A percentile compares a stretch with the other conserved stretches of the same genome.
Conservation (phyloP, 1,140 invertebrate species). For the Forficula auricularia region DNA sequence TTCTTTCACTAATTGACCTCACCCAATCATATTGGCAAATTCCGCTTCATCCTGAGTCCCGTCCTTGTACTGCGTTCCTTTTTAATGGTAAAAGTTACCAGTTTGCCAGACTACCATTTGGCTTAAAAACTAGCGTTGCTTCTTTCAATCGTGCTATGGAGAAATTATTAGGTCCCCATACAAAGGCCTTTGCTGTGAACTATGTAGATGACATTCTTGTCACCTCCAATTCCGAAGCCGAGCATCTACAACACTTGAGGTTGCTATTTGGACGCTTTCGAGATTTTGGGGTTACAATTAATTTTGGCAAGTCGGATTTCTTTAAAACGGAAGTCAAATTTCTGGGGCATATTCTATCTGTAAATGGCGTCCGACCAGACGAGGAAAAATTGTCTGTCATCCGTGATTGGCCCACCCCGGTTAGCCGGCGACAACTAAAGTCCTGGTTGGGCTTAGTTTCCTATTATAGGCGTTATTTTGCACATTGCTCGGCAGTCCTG, state of each 20-base stretch:
- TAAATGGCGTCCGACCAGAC: slow-evolving; percentile 16
- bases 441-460: slow-evolving; percentile 26
- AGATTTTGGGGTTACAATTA: slow-evolving; percentile 15
- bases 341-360: slow-evolving; percentile 22
- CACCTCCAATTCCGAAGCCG: slow-evolving; percentile 11
- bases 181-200: neutral
- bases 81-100: slow-evolving; percentile 19
- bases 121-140: slow-evolving; percentile 14
- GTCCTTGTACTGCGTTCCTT: slow-evolving; percentile 21
- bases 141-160: slow-evolving; percentile 4
- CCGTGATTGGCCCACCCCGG: slow-evolving; percentile 17
- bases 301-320: slow-evolving; percentile 16
- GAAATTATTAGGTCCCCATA: neutral
- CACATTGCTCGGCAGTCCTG: slow-evolving; percentile 13
- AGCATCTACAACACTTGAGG: slow-evolving; percentile 15
- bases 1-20: slow-evolving; percentile 20
- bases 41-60: slow-evolving; percentile 14
- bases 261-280: slow-evolving; percentile 10
- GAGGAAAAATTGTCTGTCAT: slow-evolving; percentile 19
- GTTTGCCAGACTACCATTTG: slow-evolving; percentile 19
- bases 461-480: slow-evolving; percentile 25
- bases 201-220: slow-evolving; percentile 13
- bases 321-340: slow-evolving; percentile 21
- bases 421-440: slow-evolving; percentile 20
- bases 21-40: slow-evolving; percentile 24